These are phyloP conservation scores for Delia radicum DNA, from an alignment of 1,140 invertebrate genomes.

Conservation along the genomic window DNA sequence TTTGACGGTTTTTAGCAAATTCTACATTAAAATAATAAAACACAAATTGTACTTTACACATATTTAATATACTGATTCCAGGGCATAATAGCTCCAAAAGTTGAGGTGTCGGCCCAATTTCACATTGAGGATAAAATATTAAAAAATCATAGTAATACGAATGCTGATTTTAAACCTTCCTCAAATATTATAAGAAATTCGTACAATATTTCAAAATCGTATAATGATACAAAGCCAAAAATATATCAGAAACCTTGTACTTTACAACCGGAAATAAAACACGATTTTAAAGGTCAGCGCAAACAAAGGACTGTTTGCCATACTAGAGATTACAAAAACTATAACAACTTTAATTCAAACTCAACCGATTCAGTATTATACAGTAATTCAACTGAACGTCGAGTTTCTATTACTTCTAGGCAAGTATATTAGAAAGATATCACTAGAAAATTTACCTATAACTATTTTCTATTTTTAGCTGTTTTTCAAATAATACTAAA, in stretches of 20 bases:
- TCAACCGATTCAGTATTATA: neutral
- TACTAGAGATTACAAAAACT: neutral
- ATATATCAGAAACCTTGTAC: neutral
- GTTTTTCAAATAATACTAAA: constrained; percentile 15
- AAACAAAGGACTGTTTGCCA: constrained; percentile 33
- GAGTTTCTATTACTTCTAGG: constrained; percentile 8
- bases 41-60: no score
- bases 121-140: no score
- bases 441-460: neutral
- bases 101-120: no score
- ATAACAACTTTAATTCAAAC: neutral
- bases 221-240: no score
- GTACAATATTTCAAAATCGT: no score
- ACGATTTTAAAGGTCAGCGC: constrained; percentile 34
- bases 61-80: no score
- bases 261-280: neutral
- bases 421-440: neutral
- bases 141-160: no score
- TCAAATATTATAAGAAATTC: no score
- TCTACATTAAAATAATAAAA: no score
- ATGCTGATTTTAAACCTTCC: no score
- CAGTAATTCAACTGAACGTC: neutral
- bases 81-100: no score
- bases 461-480: neutral
- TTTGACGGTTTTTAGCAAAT: no score